These are phyloP conservation scores for Carassius carassius DNA, from an alignment of 2,113 vertebrate genomes.

Conservation along the genomic window DNA sequence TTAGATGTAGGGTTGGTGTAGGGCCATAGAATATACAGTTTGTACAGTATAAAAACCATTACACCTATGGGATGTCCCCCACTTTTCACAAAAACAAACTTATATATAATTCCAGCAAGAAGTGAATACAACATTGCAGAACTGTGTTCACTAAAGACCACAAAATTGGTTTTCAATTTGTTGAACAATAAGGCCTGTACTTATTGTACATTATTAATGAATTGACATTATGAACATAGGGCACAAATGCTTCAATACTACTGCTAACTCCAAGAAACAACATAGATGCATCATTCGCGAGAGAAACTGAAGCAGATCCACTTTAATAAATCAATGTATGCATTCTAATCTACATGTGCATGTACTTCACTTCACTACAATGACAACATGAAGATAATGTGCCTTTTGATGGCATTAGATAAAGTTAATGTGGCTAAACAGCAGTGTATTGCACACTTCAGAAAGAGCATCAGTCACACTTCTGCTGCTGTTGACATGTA, in stretches of 20 bases:
- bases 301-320: constrained; percentile 1
- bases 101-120: too few relatives aligned
- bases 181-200: not conserved
- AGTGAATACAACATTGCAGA: too few relatives aligned
- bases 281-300: too few relatives aligned
- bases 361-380: not conserved
- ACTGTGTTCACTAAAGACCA: too few relatives aligned
- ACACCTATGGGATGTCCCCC: too few relatives aligned
- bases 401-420: constrained; percentile 28
- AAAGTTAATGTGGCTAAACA: constrained; percentile 25
- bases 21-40: too few relatives aligned
- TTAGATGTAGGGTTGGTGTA: too few relatives aligned
- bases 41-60: too few relatives aligned
- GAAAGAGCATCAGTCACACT: constrained; percentile 47
- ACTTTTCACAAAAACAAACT: too few relatives aligned
- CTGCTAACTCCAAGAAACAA: too few relatives aligned
- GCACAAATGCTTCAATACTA: not conserved
- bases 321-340: constrained; percentile 31
- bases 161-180: not conserved
- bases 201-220: too few relatives aligned
- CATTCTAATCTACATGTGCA: not conserved
- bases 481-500: constrained; percentile 69
- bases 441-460: constrained; percentile 46
- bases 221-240: not conserved
- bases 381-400: constrained; percentile 12